Evolutionary conservation across 2,113 vertebrate species (phyloP), one percentile per base, ranked within the genome.

Genomic region (Euleptes europaea): DNA sequence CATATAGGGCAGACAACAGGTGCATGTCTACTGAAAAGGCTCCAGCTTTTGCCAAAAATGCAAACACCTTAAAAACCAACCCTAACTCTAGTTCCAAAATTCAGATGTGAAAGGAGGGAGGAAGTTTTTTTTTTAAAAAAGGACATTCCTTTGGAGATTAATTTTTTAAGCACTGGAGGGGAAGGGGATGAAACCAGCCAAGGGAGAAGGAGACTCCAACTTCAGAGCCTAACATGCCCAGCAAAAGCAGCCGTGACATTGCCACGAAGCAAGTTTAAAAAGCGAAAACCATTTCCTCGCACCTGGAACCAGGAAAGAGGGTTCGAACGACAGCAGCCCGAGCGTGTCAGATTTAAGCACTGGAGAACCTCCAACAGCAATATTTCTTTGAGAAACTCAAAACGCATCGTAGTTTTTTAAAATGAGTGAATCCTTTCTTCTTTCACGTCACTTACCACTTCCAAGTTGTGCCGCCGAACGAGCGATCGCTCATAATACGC

Each of bases 371-470:
- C 35, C 42, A 12, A 77, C 26, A 26, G n/a, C 31, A 12, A 7
- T 51, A 17, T 44, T 35, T 40, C 26, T 63, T 54, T 47, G 38
- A 63, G 33, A 1, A 77, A 84, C 54, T 15, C 23, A 11, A 44
- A 77, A 78, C 33, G 19, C 19, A 54, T 19, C 33, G 9, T 47
- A 76, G 21, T 0, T 31, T 26, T 31, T 0, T 74, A 15, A 71
- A 72, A 19, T 38, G 65, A 66, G 26, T 11, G 63, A 1, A 0
- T 35, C 28, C n/a, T 49, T 67, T 73, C 0, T 33, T 5, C 9
- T 71, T 1, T 51, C 76, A 1, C 11, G 17, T 31, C 90, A 94
- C 96, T 95, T 90, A 95, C 95, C 95, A 87, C 35, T 33, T 91
- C 92, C 94, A 89, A 0, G 71, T 0, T 4, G 19, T 19, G 31